Conservation (phyloP, 2,113 vertebrate genomes). For the Formicarius rufipectus region DNA sequence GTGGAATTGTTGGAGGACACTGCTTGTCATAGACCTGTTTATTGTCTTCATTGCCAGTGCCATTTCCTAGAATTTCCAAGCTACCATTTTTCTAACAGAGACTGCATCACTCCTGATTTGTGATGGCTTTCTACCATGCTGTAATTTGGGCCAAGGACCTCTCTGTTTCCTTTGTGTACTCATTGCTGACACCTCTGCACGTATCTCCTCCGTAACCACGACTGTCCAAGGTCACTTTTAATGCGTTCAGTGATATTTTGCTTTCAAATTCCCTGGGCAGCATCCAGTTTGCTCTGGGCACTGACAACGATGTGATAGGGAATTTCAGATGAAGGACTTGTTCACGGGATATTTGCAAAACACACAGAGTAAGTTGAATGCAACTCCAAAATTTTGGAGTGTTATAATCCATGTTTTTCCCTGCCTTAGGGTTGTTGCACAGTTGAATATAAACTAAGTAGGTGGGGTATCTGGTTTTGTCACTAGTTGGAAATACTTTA, state of each 20-base stretch:
- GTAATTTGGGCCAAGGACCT: not conserved
- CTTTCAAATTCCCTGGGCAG: not conserved
- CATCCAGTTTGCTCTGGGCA: conserved; percentile 1
- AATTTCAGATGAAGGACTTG: not conserved
- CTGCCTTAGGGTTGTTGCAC: not conserved
- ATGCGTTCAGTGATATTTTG: not conserved
- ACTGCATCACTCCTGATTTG: not conserved
- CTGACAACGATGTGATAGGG: not conserved
- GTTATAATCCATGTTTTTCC: not conserved
- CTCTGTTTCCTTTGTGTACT: not conserved
- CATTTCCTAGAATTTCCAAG: not conserved
- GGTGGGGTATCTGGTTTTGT: not conserved
- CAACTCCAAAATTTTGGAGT: not conserved
- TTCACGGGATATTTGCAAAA: not conserved
- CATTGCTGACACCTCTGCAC: not conserved
- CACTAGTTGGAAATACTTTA: not conserved
- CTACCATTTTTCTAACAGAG: not conserved
- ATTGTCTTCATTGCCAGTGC: not conserved
- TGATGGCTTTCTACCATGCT: not conserved
- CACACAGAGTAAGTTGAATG: not conserved
- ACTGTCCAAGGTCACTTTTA: not conserved
- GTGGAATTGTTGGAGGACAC: not conserved
- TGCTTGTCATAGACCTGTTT: not conserved
- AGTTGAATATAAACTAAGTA: not conserved
- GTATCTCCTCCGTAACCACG: not conserved